A percentile compares a stretch with the other conserved stretches of the same genome.
Conservation (phyloP, 1,140 invertebrate genomes). For the Fopius arisanus region DNA sequence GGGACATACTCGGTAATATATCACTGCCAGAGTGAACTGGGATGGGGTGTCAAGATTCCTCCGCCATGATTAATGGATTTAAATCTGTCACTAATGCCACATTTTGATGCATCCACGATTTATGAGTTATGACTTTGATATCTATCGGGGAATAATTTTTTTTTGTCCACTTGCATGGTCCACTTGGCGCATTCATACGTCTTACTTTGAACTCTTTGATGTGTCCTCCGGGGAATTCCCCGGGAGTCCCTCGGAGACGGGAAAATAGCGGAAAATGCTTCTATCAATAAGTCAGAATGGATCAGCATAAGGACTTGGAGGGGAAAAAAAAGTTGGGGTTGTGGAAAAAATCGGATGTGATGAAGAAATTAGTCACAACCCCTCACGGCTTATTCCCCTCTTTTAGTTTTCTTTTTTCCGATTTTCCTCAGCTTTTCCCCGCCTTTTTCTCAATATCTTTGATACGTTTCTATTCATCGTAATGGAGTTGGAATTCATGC, state of each 20-base stretch:
- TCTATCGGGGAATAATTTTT: not conserved
- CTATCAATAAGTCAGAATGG: not conserved
- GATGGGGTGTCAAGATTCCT: conserved; percentile 1
- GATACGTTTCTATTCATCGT: not conserved
- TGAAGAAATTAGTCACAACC: not conserved
- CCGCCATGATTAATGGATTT: conserved; percentile 18
- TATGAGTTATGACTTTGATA: conserved; percentile 10
- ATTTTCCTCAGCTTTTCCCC: too few relatives aligned
- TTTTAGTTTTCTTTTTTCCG: not conserved
- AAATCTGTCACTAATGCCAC: conserved; percentile 22
- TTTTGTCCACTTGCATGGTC: not conserved
- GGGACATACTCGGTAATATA: not conserved
- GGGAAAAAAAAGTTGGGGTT: not conserved
- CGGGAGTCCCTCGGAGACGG: too few relatives aligned
- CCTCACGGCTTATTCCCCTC: not conserved
- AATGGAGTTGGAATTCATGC: not conserved
- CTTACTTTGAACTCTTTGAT: not conserved
- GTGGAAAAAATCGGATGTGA: not conserved
- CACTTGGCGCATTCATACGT: not conserved
- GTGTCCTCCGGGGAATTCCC: not conserved
- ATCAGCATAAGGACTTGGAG: not conserved
- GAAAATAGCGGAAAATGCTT: not conserved
- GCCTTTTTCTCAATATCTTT: not conserved
- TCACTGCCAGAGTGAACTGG: not conserved
- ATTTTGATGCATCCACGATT: conserved; percentile 24